phyloP scores from a whole-genome alignment of 2,888 invertebrate genomes.

The Tortricodes alternella region DNA sequence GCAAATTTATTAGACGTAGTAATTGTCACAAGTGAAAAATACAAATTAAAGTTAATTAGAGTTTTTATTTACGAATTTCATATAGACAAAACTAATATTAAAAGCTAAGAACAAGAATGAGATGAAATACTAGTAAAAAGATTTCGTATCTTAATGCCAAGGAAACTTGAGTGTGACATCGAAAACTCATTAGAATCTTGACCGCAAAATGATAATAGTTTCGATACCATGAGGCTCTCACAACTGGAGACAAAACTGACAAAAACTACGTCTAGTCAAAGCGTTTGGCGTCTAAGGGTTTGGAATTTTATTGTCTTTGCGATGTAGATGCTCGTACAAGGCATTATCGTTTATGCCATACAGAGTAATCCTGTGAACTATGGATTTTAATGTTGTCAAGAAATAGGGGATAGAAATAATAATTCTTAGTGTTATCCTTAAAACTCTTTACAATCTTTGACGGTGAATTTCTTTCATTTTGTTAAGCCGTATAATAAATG shows the following conservation, averaged over 20 bases:
- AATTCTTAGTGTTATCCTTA: constrained; percentile 24
- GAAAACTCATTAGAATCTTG: constrained; percentile 58
- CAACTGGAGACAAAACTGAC: constrained; percentile 4
- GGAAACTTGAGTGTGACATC: constrained; percentile 44
- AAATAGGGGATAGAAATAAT: neutral
- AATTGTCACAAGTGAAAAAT: too few relatives aligned
- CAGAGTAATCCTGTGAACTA: neutral
- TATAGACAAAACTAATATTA: neutral
- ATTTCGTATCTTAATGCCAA: constrained; percentile 27
- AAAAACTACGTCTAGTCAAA: constrained; percentile 23
- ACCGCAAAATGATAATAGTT: constrained; percentile 48
- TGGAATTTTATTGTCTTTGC: neutral
- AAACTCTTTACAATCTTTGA: constrained; percentile 17
- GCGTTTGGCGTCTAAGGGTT: neutral
- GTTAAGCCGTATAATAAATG: constrained; percentile 59
- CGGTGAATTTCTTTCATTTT: constrained; percentile 42
- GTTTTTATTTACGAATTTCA: too few relatives aligned
- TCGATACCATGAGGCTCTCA: constrained; percentile 23
- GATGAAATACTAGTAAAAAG: neutral
- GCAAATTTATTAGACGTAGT: too few relatives aligned
- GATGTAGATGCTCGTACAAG: neutral
- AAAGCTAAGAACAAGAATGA: neutral
- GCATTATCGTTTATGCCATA: neutral
- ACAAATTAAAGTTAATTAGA: too few relatives aligned
- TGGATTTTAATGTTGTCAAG: neutral